These are phyloP conservation scores for Caenorhabditis wallacei DNA, from an alignment of 2,888 invertebrate genomes.

Conservation along the genomic window DNA sequence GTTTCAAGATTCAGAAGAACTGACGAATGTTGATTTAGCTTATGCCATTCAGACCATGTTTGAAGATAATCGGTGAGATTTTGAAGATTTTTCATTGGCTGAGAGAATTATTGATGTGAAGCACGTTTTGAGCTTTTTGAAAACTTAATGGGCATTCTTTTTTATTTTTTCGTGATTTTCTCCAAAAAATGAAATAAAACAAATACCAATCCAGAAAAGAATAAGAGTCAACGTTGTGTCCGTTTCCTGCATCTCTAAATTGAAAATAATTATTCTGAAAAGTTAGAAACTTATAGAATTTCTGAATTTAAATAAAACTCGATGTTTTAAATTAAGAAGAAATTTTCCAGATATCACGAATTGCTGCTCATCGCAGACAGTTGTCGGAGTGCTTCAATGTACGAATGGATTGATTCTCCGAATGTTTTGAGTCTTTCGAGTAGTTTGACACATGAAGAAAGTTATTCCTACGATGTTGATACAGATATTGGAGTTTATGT, in stretches of 20 bases:
- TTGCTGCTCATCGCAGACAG: slow-evolving; percentile 99
- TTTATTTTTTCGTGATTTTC: too few relatives aligned
- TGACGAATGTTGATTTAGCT: slow-evolving; percentile 97
- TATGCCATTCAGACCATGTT: slow-evolving; percentile 99
- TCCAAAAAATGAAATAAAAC: too few relatives aligned
- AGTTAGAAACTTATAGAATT: too few relatives aligned
- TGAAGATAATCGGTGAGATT: slow-evolving; percentile 92
- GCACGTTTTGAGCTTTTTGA: too few relatives aligned
- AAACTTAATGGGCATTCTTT: too few relatives aligned
- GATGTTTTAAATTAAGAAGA: too few relatives aligned
- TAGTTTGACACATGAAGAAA: slow-evolving; percentile 86
- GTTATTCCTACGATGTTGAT: slow-evolving; percentile 95
- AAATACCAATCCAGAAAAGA: too few relatives aligned
- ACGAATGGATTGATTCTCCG: slow-evolving; percentile 97
- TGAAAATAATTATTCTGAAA: too few relatives aligned
- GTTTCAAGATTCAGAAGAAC: slow-evolving; percentile 99
- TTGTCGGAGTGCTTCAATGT: slow-evolving; percentile 99
- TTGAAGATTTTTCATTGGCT: neutral
- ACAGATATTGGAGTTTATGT: slow-evolving; percentile 99
- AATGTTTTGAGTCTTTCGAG: slow-evolving; percentile 98
- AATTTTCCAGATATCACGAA: slow-evolving; percentile 94
- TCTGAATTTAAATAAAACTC: too few relatives aligned
- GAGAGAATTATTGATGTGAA: too few relatives aligned
- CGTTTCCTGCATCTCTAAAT: too few relatives aligned
- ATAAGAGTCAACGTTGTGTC: too few relatives aligned